Base-by-base conservation (phyloP, 2,113 vertebrate genomes). In the Kobus ellipsiprymnus region DNA sequence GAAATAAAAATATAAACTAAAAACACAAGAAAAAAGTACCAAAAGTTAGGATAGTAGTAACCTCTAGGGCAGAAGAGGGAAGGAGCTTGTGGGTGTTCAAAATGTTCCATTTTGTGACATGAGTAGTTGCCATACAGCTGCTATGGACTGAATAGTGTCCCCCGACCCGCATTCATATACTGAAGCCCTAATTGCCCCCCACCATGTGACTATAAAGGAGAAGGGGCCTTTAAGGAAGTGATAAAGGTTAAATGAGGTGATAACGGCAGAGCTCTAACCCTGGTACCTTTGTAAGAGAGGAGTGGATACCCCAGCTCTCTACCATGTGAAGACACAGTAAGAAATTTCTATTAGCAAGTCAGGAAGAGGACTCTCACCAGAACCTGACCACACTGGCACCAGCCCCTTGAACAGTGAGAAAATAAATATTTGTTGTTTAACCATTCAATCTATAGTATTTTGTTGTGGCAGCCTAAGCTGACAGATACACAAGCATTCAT, bases 161-260 rank as follows among this genome's bases (percentile, higher is more conserved):
- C 3, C 48, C 0, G 4, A 21, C 7, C n/a, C 0, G 29, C 16
- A 82, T 59, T 29, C 17, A 1, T 78, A 19, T 11, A 2, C 14
- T 67, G 55, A 95, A 90, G n/a, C 21, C 12, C 23, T 25, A 36
- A 30, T n/a, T 82, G 80, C 80, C 7, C 27, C 4, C 67, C 77
- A 4, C 8, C 17, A 52, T 12, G 13, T 29, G 5, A 71, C n/a
- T 21, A 2, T 55, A 57, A 6, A 64, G 52, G 30, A 95, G 59
- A 52, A n/a, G 13, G 10, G 1, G 3, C 1, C 27, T 55, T 52
- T 25, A 87, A 90, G 36, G 30, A 50, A 12, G 52, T 27, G n/a
- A 40, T 11, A 36, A 12, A 16, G n/a, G 29, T 54, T 87, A 29
- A 78, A 36, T 40, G 21, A 83, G 33, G 36, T 90, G 14, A 3